Conservation (phyloP, 2,797 vertebrate genomes). For the Sebastes oblongus region DNA sequence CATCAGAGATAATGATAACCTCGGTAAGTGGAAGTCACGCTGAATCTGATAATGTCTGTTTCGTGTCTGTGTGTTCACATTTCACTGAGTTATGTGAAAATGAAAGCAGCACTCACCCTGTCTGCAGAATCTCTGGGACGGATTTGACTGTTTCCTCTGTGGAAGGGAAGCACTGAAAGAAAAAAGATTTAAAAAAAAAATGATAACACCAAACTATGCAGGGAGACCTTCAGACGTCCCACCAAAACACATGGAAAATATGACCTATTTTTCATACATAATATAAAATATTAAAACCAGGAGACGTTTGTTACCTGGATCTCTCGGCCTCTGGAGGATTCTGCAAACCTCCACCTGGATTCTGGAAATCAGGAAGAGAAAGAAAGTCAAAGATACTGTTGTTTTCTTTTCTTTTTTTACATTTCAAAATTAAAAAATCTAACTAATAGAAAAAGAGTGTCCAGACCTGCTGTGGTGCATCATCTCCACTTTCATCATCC, state of each 20-base stretch:
- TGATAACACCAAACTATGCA: not conserved
- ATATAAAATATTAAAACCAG: not conserved
- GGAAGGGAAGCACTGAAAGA: not conserved
- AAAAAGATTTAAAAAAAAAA: not conserved
- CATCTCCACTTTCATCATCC: not conserved
- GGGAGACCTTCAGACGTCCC: no score
- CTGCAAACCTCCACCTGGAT: not conserved
- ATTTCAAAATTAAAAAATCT: not conserved
- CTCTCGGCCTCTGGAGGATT: not conserved
- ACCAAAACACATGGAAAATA: not conserved
- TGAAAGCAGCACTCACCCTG: not conserved
- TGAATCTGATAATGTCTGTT: not conserved
- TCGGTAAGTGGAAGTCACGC: not conserved
- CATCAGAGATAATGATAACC: no score
- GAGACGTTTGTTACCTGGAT: constrained; percentile 3
- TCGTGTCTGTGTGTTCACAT: not conserved
- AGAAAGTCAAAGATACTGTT: not conserved
- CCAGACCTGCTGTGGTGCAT: constrained; percentile 17
- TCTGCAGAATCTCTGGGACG: not conserved
- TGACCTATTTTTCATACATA: not conserved
- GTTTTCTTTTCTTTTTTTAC: not conserved
- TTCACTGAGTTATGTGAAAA: not conserved
- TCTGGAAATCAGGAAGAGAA: not conserved
- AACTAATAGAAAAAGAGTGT: not conserved
- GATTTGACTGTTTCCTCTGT: not conserved